Conservation (phyloP, 2,888 invertebrate genomes). For the Lasiommata megera region DNA sequence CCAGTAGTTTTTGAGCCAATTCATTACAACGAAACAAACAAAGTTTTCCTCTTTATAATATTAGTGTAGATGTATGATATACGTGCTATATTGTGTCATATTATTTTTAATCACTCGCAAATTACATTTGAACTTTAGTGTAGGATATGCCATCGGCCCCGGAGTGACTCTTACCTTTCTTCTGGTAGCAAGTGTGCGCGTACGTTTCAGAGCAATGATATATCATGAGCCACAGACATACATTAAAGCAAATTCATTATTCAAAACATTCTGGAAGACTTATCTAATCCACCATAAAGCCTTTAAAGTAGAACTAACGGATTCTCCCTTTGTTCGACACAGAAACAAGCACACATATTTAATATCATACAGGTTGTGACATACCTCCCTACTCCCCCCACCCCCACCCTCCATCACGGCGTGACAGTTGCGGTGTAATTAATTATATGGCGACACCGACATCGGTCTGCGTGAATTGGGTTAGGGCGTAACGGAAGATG, state of each 20-base stretch:
- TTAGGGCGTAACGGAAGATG: conserved; percentile 33
- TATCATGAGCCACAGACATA: background rate
- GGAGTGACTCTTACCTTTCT: no score
- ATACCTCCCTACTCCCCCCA: background rate
- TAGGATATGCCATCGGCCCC: no score
- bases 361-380: background rate
- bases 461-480: conserved; percentile 39
- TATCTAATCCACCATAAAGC: background rate
- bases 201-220: background rate
- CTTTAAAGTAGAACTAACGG: background rate
- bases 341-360: background rate
- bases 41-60: no score
- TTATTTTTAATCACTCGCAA: no score
- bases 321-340: background rate
- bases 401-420: conserved; percentile 35
- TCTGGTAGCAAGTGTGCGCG: no score
- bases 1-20: no score
- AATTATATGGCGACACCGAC: conserved; percentile 45
- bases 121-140: no score
- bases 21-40: no score
- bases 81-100: no score
- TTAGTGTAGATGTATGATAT: no score
- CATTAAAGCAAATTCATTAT: background rate
- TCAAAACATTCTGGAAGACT: background rate
- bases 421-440: conserved; percentile 51